Base-by-base conservation (phyloP, 1,140 invertebrate species). In the Ectropis grisescens region DNA sequence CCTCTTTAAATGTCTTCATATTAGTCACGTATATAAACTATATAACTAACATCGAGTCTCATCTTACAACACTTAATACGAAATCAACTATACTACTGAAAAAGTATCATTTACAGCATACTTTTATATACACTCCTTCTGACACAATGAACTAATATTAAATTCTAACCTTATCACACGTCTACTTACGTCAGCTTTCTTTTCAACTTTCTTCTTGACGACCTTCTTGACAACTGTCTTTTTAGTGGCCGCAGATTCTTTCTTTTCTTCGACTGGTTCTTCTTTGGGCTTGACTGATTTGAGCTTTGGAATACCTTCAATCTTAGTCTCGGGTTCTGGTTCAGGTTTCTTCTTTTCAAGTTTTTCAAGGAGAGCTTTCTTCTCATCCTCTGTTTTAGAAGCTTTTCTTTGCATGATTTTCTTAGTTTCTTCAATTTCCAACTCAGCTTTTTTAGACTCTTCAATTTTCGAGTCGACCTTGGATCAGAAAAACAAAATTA, bases 271-370 rank as follows among this genome's bases (percentile, higher is more conserved):
- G 29, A 65, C 66, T n/a, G 71, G 56, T 51, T 82, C 79, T 47
- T 86, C 85, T 36, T 84, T 70, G 19, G 84, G 83, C 31, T 82
- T 71, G 22, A 85, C 83, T 2, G 80, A 44, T 44, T 85, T 86
- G 2, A 83, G 59, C 67, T 86, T 87, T 22, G 80, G 59, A 54
- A 85, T 82, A 33, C 76, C 76, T 54, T 86, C 85, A 44, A 82
- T 65, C 51, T 84, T 81, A 13, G 66, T 56, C 53, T 83, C 78
- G 8, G 60, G 50, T 60, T 82, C 75, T 23, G 58, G 46, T 51
- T 74, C 70, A 30, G 68, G 53, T 43, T 78, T 81, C 54, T 84
- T 83, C 53, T 82, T 79, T 48, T 85, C 76, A 41, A 81, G 64
- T 47, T 82, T 82, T 49, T 74, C 76, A 32, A 84, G 67, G 41